Conservation (phyloP, 2,888 invertebrate genomes). For the Rhagium mordax region DNA sequence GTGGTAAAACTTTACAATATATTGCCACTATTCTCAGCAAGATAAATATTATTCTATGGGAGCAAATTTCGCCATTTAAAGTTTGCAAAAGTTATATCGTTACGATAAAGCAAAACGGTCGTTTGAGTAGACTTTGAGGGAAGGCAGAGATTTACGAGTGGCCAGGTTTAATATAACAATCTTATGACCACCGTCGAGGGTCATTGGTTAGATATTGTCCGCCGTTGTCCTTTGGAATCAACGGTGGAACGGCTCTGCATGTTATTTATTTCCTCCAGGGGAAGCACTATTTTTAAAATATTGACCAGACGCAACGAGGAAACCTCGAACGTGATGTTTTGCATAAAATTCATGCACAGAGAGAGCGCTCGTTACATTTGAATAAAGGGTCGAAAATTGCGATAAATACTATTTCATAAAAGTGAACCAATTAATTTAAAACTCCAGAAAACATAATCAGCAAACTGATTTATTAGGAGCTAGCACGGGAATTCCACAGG, state of each 20-base stretch:
- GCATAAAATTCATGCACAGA: background rate
- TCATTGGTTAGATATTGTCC: constrained; percentile 52
- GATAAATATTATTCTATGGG: constrained; percentile 20
- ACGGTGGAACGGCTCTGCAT: constrained; percentile 43
- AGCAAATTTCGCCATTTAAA: constrained; percentile 29
- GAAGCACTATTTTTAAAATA: background rate
- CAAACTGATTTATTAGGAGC: too few relatives aligned
- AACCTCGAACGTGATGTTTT: background rate
- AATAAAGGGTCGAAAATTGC: too few relatives aligned
- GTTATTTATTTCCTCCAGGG: constrained; percentile 42
- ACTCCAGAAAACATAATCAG: too few relatives aligned
- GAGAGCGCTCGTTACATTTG: background rate
- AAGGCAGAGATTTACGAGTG: constrained; percentile 50
- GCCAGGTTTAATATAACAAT: constrained; percentile 53
- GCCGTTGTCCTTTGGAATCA: constrained; percentile 46
- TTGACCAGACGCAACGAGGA: background rate
- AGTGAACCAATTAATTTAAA: too few relatives aligned
- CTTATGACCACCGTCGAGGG: constrained; percentile 50
- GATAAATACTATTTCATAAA: too few relatives aligned
- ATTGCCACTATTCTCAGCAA: constrained; percentile 17
- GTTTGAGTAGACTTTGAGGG: constrained; percentile 46
- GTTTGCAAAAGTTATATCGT: constrained; percentile 39
- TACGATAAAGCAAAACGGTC: constrained; percentile 44
- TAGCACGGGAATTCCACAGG: too few relatives aligned
- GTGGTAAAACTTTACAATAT: constrained; percentile 5